A percentile compares a stretch with the other conserved stretches of the same genome.
Conservation (phyloP, 2,888 invertebrate species). For the Athrips mouffetella region DNA sequence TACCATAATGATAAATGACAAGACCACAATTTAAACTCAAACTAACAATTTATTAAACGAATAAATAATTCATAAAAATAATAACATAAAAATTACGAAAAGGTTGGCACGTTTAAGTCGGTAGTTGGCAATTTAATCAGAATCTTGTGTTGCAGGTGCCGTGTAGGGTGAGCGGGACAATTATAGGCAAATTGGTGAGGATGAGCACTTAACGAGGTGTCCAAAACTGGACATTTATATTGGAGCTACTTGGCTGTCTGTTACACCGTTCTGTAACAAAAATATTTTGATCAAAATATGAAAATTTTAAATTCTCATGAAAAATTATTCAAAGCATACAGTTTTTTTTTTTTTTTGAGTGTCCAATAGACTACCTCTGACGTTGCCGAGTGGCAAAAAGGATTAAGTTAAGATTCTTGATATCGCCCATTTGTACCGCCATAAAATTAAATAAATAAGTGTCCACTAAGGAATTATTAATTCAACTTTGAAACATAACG, state of each 20-base stretch:
- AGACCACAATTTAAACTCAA: slow-evolving; percentile 1
- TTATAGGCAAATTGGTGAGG: slow-evolving; percentile 64
- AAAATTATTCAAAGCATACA: not conserved
- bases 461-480: too few species aligned
- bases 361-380: too few species aligned
- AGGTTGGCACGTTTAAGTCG: slow-evolving; percentile 32
- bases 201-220: slow-evolving; percentile 50
- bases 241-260: slow-evolving; percentile 25
- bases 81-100: slow-evolving; percentile 26
- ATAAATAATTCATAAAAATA: slow-evolving; percentile 36
- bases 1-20: slow-evolving; percentile 1
- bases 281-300: not conserved
- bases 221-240: slow-evolving; percentile 45
- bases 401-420: too few species aligned
- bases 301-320: not conserved
- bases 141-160: slow-evolving; percentile 45
- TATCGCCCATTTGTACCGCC: too few species aligned
- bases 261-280: slow-evolving; percentile 37
- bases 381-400: too few species aligned
- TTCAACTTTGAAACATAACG: too few species aligned
- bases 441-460: too few species aligned
- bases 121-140: slow-evolving; percentile 51
- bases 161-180: slow-evolving; percentile 45
- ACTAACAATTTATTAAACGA: slow-evolving; percentile 24
- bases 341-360: too few species aligned